phyloP scores from a whole-genome alignment of 2,797 vertebrate genomes.

The Geotrypetes seraphini region DNA sequence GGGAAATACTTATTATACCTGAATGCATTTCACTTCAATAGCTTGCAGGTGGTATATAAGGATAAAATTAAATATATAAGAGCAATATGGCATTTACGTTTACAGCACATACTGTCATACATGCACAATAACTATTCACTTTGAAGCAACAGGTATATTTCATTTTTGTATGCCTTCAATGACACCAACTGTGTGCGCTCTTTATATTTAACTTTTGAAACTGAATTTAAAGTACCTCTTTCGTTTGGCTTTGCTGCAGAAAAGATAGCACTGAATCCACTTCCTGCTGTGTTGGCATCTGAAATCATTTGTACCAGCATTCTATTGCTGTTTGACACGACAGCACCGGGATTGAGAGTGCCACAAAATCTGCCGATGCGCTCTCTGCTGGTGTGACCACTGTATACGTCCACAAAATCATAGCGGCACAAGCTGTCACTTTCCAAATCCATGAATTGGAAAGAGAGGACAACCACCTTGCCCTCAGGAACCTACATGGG shows the following conservation, averaged over 20 bases:
- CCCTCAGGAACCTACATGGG: slow-evolving; percentile 80
- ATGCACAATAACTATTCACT: too few relatives aligned
- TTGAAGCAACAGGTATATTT: too few relatives aligned
- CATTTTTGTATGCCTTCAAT: too few relatives aligned
- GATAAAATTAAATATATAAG: too few relatives aligned
- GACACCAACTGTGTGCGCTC: too few relatives aligned
- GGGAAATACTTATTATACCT: too few relatives aligned
- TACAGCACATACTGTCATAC: too few relatives aligned
- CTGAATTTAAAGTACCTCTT: slow-evolving; percentile 88
- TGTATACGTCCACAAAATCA: slow-evolving; percentile 91
- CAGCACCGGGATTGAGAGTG: slow-evolving; percentile 81
- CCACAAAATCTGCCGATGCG: slow-evolving; percentile 92
- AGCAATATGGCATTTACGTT: too few relatives aligned
- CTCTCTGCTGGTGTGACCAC: slow-evolving; percentile 70
- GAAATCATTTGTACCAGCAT: slow-evolving; percentile 96
- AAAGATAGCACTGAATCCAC: slow-evolving; percentile 86
- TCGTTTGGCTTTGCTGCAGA: slow-evolving; percentile 83
- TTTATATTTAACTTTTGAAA: too few relatives aligned
- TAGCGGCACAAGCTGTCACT: slow-evolving; percentile 89
- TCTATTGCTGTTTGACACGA: slow-evolving; percentile 88
- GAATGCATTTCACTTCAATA: too few relatives aligned
- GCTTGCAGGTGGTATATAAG: too few relatives aligned
- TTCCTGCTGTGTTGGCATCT: slow-evolving; percentile 91
- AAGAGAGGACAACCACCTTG: slow-evolving; percentile 86
- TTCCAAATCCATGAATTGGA: slow-evolving; percentile 84